Base-by-base conservation (phyloP, 2,113 vertebrate genomes). In the Vulpes ferrilata region DNA sequence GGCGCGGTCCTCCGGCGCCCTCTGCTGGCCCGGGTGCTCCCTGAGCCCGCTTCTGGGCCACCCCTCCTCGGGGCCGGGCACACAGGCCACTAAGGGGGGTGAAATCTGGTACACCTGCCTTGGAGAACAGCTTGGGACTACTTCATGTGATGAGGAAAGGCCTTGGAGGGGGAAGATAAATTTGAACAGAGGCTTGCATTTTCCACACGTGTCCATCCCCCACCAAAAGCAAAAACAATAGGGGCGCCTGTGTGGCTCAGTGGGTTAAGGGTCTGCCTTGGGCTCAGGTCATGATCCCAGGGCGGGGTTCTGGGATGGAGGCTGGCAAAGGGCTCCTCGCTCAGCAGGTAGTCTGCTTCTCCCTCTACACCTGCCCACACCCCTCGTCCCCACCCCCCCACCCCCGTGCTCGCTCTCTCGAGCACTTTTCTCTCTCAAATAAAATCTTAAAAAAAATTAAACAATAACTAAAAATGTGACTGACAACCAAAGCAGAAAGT, bases 21-120 rank as follows among this genome's bases (percentile, higher is more conserved):
- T 91, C 98, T 97, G 94, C 94, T 81, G 98, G 90, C 87, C 1
- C 1, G 4, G 4, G 3, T 2, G 16, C 43, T 74, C 73, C 55
- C 76, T 35, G 89, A 20, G 15, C 0, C 27, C 2, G 38, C 32
- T 53, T 32, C 83, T 25, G 78, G 78, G 79, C 89, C 22, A 11
- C 43, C 25, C 1, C 4, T 32, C 9, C 9, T 25, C 13, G 7
- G 60, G 35, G 67, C 67, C 5, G 11, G 30, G 43, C n/a, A 11
- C 51, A 1, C 64, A 7, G 0, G 59, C 55, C 32, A 9, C 67
- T 3, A 12, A 3, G 1, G 9, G 1, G 32, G 16, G n/a, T 43
- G 48, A 55, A 23, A 92, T 22, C 53, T 2, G 69, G 43, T 25
- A 38, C 82, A 3, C 17, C 57, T 20, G 35, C 16, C 15, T 32